Percentiles rank a stretch among this genome's conserved stretches.
phyloP scores from a whole-genome alignment of 2,888 invertebrate genomes.

The Agapetus fuscipes region DNA sequence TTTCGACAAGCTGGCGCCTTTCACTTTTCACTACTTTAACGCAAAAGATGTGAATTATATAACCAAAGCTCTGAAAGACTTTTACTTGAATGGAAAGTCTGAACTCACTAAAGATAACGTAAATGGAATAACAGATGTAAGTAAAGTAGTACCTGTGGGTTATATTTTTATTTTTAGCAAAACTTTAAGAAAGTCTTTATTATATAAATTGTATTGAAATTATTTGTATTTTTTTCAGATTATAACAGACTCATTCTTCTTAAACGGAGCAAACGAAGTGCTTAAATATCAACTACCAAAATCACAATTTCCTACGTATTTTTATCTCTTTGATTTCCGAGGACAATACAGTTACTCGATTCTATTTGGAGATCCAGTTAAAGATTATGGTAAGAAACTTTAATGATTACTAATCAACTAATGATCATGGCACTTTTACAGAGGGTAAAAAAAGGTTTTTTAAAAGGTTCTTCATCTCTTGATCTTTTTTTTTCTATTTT shows the following conservation, averaged over 20 bases:
- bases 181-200: not conserved
- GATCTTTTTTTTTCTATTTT: too few relatives aligned
- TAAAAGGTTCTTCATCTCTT: too few relatives aligned
- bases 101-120: conserved; percentile 30
- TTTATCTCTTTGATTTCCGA: conserved; percentile 57
- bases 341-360: conserved; percentile 60
- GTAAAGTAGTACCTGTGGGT: too few relatives aligned
- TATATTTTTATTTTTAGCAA: too few relatives aligned
- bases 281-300: conserved; percentile 44
- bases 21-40: conserved; percentile 52
- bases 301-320: conserved; percentile 48
- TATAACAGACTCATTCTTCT: conserved; percentile 64
- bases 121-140: conserved; percentile 49
- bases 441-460: too few relatives aligned
- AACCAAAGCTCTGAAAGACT: conserved; percentile 42
- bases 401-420: not conserved
- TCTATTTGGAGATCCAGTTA: conserved; percentile 55
- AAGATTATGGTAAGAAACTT: conserved; percentile 49
- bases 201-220: not conserved
- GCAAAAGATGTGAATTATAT: conserved; percentile 39
- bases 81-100: conserved; percentile 46
- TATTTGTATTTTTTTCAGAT: conserved; percentile 36
- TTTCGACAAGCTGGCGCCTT: conserved; percentile 48
- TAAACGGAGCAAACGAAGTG: conserved; percentile 52
- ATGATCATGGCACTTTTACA: too few relatives aligned